Conservation (phyloP, 2,113 vertebrate species). For the human region GRCh38 chr2:82317001-82317500, state of each 20-base stretch:
- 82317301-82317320: not conserved
- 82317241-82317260: not conserved
- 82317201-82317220: not conserved
- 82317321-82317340: not conserved
- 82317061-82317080: not conserved
- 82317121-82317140: not conserved
- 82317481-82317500: not conserved
- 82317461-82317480: not conserved
- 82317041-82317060: not conserved
- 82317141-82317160: not conserved
- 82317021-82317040: not conserved
- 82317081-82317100: not conserved
- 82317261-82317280: not conserved
- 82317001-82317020: not conserved
- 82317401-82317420: not conserved
- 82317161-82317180: conserved; percentile 24
- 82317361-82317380: not conserved
- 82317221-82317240: not conserved
- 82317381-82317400: not conserved
- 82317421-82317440: not conserved
- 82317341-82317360: not conserved
- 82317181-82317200: not conserved
- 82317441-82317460: not conserved
- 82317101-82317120: not conserved
- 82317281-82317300: too few relatives aligned